phyloP scores from a whole-genome alignment of 92 coral and sea anemone genomes.

The Siderastrea radians region DNA sequence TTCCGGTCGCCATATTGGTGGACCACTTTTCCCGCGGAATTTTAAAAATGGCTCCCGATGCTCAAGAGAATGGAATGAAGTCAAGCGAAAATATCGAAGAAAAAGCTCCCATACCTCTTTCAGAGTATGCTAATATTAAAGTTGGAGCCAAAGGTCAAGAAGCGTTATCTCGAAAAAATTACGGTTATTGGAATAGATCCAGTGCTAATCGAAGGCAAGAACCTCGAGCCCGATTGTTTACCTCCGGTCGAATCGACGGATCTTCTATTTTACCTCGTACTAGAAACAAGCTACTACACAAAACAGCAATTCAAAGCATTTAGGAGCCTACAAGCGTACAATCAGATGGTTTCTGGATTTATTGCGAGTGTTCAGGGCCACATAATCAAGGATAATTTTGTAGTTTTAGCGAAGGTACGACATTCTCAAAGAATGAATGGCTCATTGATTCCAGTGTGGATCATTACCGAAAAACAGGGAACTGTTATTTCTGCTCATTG shows the following conservation, averaged over 20 bases:
- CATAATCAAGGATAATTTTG: conserved; percentile 37
- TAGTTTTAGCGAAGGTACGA: conserved; percentile 58
- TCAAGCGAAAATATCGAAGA: conserved; percentile 28
- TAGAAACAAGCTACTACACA: conserved; percentile 52
- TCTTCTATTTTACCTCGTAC: conserved; percentile 18
- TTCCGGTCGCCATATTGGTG: conserved; percentile 53
- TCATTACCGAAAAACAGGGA: conserved; percentile 38
- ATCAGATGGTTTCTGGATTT: conserved; percentile 51
- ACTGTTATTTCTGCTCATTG: no score
- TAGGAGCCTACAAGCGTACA: conserved; percentile 51
- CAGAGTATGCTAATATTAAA: conserved; percentile 33
- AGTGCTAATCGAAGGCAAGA: not conserved
- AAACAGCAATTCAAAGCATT: conserved; percentile 50
- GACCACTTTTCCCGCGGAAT: conserved; percentile 21
- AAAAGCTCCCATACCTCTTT: conserved; percentile 22
- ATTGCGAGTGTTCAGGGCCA: conserved; percentile 48
- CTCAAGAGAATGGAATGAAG: conserved; percentile 16
- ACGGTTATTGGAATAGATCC: conserved; percentile 17
- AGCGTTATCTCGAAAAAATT: conserved; percentile 38
- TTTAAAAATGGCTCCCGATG: not conserved
- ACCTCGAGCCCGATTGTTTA: conserved; percentile 10
- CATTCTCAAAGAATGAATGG: conserved; percentile 60
- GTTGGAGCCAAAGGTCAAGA: conserved; percentile 18
- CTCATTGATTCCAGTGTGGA: not conserved
- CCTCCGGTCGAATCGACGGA: conserved; percentile 5